Conservation (phyloP, 2,888 invertebrate genomes). For the Lacanobia oleracea region DNA sequence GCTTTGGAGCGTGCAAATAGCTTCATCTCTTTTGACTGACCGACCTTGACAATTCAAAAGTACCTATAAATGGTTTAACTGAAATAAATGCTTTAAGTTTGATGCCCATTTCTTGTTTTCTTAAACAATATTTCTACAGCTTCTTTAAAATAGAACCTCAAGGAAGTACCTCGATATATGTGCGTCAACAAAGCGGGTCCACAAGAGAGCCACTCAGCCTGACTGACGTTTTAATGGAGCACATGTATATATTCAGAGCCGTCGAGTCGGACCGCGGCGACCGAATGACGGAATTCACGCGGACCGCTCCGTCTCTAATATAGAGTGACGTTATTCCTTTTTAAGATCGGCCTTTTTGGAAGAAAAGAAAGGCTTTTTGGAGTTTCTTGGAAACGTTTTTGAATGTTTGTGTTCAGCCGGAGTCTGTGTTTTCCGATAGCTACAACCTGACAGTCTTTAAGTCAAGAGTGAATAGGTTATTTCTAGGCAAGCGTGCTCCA, state of each 20-base stretch:
- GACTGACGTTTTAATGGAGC: constrained; percentile 81
- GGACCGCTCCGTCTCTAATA: constrained; percentile 34
- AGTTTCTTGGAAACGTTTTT: not conserved
- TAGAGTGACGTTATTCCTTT: constrained; percentile 45
- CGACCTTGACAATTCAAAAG: too few species aligned
- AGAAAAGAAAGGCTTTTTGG: constrained; percentile 1
- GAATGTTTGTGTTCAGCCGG: not conserved
- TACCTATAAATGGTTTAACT: too few species aligned
- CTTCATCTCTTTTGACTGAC: too few species aligned
- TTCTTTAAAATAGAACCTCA: constrained; percentile 33
- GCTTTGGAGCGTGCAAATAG: too few species aligned
- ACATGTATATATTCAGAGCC: constrained; percentile 74
- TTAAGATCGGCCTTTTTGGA: constrained; percentile 27
- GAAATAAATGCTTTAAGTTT: too few species aligned
- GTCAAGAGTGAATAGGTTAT: too few species aligned
- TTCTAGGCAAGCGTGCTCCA: too few species aligned
- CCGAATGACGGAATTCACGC: constrained; percentile 44
- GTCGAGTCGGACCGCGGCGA: constrained; percentile 49
- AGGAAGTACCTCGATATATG: constrained; percentile 22
- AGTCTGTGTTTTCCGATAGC: too few species aligned
- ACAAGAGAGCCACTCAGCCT: constrained; percentile 58
- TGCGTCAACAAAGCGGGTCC: constrained; percentile 52
- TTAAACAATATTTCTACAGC: not conserved
- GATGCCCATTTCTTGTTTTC: too few species aligned
- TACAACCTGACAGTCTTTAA: too few species aligned